Base-by-base conservation (phyloP, 2,113 vertebrate genomes). In the Coptodon rendalli region DNA sequence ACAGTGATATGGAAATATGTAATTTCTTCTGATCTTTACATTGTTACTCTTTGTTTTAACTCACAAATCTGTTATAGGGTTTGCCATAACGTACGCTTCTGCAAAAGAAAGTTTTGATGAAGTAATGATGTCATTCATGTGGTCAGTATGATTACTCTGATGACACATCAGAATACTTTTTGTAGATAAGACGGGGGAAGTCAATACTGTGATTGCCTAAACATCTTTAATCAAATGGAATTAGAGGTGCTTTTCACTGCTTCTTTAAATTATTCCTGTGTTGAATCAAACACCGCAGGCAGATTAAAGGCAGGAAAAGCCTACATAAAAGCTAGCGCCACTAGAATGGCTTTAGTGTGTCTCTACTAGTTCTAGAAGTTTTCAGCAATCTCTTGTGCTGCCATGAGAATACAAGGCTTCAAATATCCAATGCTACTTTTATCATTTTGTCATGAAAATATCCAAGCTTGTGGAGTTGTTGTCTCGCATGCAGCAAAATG, bases 101-200 rank as follows among this genome's bases (percentile, higher is more conserved):
- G 24, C 56, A 43, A 78, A 78, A 31, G 45, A 78, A 52, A 52
- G 45, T n/a, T 31, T 78, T 78, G 43, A 78, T 29, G 0, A 8
- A n/a, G 71, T 78, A 78, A 50, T 78, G 43, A 50, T 50, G 68
- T 73, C 13, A 27, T 73, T 73, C 40, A 48, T 27, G 40, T 78
- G 73, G 73, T 13, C 27, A 1, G 27, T 29, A 78, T 19, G 27
- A 52, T 52, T 34, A 34, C 10, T n/a, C 45, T 13, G 45, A 68
- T 38, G 63, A 78, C 45, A 34, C 27, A 12, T 52, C 27, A 66
- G 0, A 66, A 66, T 13, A 22, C 34, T 34, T n/a, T 31, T 34
- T 78, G 17, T 31, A 78, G 27, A 34, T n/a, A 50, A 50, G 24
- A 50, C 7, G 43, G 71, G 24, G 4, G 16, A 78, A 50, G 71